Percentiles rank a stretch among this genome's conserved stretches.
phyloP scores from a whole-genome alignment of 2,797 vertebrate genomes.

The Dendrocincla fuliginosa region DNA sequence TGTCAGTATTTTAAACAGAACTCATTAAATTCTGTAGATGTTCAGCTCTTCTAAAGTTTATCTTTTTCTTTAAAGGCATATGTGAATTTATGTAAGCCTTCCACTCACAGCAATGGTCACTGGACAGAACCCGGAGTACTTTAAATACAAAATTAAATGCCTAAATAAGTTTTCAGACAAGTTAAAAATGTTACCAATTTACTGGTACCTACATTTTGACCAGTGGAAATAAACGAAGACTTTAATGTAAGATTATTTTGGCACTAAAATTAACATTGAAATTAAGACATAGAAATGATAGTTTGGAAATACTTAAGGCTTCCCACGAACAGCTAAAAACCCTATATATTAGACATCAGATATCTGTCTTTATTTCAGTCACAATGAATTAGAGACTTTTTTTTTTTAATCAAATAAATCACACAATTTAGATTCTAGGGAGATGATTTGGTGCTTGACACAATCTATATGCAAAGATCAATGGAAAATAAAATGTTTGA shows the following conservation, averaged over 20 bases:
- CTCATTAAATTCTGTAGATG: not conserved
- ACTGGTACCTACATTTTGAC: not conserved
- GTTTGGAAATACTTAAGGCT: not conserved
- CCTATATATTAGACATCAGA: not conserved
- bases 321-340: not conserved
- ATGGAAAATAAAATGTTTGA: not conserved
- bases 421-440: not conserved
- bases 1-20: not conserved
- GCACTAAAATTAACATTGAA: not conserved
- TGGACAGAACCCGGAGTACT: not conserved
- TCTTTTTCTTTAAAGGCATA: not conserved
- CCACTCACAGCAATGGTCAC: not conserved
- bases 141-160: not conserved
- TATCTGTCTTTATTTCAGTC: not conserved
- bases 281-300: not conserved
- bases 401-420: not conserved
- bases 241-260: not conserved
- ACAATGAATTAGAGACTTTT: not conserved
- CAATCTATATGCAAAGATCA: not conserved
- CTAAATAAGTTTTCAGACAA: not conserved
- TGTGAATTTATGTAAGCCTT: not conserved
- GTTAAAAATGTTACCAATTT: not conserved
- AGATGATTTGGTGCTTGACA: not conserved
- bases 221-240: not conserved
- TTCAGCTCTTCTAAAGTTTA: not conserved